Percentiles rank a stretch among this genome's conserved stretches.
Evolutionary conservation across 2,113 vertebrate genomes (phyloP).

Genomic region (Phocoena sinus): DNA sequence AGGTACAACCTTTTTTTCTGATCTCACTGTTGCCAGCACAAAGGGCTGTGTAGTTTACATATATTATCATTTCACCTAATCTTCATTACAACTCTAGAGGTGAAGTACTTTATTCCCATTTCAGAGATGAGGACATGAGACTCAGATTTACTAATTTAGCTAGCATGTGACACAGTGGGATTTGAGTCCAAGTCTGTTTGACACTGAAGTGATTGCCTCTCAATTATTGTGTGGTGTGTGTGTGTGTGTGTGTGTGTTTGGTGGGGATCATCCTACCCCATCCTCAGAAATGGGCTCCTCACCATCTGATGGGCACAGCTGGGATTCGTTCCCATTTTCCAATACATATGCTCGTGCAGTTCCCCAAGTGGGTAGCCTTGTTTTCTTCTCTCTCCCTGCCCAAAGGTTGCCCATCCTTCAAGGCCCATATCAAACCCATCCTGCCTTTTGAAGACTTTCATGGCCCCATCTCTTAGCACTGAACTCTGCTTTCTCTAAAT

Average conservation of each 20-base stretch:
- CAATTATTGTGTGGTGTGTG: not conserved
- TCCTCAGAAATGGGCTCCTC: not conserved
- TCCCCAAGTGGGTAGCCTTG: too few relatives aligned
- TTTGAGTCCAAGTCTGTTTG: not conserved
- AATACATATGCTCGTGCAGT: not conserved
- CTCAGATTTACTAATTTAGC: not conserved
- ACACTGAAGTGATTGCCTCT: not conserved
- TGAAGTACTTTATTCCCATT: not conserved
- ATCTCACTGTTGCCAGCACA: not conserved
- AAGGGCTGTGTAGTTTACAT: not conserved
- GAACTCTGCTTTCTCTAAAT: not conserved
- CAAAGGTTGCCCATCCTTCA: not conserved
- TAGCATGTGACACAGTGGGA: not conserved
- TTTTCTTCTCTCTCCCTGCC: not conserved
- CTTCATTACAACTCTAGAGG: not conserved
- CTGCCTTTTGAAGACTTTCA: not conserved
- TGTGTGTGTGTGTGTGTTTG: not conserved
- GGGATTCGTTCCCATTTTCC: not conserved
- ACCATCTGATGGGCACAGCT: not conserved
- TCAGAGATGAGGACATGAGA: not conserved
- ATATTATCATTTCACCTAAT: not conserved
- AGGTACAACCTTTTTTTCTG: not conserved
- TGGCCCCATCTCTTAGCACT: not conserved
- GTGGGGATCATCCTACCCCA: not conserved
- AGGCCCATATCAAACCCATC: not conserved